Evolutionary conservation across 2,113 vertebrate species (phyloP), one percentile per base, ranked within the genome.

Genomic region (Scartelaos histophorus): DNA sequence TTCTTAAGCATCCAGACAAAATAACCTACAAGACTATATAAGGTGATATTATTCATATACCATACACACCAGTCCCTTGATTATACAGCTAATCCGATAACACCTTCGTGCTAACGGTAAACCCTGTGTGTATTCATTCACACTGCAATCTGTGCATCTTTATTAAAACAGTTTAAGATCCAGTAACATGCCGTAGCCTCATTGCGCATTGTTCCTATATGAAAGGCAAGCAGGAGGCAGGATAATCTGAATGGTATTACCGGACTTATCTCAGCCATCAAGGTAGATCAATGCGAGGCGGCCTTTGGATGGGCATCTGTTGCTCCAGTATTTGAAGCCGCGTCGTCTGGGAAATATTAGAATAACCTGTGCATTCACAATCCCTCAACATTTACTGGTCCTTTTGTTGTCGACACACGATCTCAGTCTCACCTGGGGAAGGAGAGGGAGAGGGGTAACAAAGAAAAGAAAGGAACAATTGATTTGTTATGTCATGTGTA

Each of bases 401-500:
- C 82, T 81, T 92, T 90, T 92, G 88, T 89, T 89, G 84, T 85
- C 82, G 80, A 43, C 80, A 54, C 73, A 79, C 77, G 84, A 84
- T 88, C 83, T 85, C 76, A 71, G 67, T 83, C 87, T 85, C 79
- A 88, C 86, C 83, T 81, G 74, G 77, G 82, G 79, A 80, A 76
- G 73, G 72, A 82, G 75, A 82, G 64, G 43, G 71, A 76, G 64
- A 68, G 79, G 67, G 38, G 61, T 46, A 83, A 88, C 77, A 85
- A 87, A 85, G 73, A 79, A 51, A 54, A 70, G 45, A 83, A 62
- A 49, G 72, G 75, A 70, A 86, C 75, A 86, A 90, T 86, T 85
- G 76, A 92, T 90, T 90, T 90, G 81, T 91, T 84, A 76, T 89
- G 82, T 90, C 82, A 90, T 84, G 86, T 86, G 76, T 91, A 90